These are phyloP conservation scores for Pipistrellus nathusii DNA, from an alignment of 2,797 vertebrate genomes.

Conservation along the genomic window DNA sequence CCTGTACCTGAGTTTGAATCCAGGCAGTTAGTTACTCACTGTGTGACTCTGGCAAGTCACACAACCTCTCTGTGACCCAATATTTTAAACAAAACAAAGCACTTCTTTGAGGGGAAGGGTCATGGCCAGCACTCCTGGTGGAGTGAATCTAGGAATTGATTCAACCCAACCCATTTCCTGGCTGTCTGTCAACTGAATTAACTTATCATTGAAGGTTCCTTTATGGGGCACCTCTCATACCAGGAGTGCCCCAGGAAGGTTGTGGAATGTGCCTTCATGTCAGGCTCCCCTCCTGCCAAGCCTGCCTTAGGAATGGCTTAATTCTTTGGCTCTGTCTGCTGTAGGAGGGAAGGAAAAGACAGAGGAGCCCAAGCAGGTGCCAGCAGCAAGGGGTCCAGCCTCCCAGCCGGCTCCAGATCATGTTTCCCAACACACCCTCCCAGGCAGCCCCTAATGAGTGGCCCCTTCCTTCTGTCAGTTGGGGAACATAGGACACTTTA, in stretches of 20 bases:
- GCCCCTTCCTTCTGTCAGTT: not conserved
- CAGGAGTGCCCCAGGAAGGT: constrained; percentile 74
- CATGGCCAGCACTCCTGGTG: not conserved
- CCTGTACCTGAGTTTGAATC: not conserved
- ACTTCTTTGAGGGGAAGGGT: not conserved
- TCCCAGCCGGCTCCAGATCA: constrained; percentile 62
- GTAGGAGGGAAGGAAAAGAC: constrained; percentile 65
- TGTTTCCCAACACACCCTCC: constrained; percentile 57
- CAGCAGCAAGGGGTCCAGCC: constrained; percentile 55
- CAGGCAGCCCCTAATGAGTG: constrained; percentile 58
- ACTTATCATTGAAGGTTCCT: constrained; percentile 14
- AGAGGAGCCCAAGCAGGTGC: constrained; percentile 62
- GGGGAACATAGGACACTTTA: constrained; percentile 73
- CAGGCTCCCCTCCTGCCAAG: constrained; percentile 64
- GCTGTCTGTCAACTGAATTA: constrained; percentile 70
- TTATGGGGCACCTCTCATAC: constrained; percentile 44
- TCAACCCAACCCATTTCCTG: not conserved
- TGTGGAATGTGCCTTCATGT: constrained; percentile 75
- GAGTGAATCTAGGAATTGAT: not conserved
- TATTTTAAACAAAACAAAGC: not conserved
- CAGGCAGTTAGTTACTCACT: not conserved
- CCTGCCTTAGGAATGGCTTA: constrained; percentile 76
- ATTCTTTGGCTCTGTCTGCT: constrained; percentile 80
- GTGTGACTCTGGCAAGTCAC: not conserved
- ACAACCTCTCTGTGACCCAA: not conserved